phyloP scores from a whole-genome alignment of 1,140 invertebrate genomes.

The Sitophilus oryzae region DNA sequence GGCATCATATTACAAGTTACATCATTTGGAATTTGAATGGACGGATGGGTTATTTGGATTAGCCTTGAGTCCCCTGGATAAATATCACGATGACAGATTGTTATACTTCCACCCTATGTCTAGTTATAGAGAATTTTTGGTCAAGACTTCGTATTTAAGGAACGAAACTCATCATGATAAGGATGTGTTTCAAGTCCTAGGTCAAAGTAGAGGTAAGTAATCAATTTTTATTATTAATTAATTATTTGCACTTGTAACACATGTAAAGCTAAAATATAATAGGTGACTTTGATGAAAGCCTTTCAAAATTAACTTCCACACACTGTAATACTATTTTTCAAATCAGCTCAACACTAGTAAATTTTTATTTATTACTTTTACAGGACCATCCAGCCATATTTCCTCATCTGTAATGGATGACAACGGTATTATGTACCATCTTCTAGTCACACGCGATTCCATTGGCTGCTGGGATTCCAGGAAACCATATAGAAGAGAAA shows the following conservation, averaged over 20 bases:
- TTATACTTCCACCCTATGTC: constrained; percentile 77
- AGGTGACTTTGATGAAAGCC: no score
- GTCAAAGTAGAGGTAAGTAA: constrained; percentile 54
- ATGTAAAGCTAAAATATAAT: no score
- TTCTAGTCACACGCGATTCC: constrained; percentile 64
- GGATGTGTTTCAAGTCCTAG: constrained; percentile 57
- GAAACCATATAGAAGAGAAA: constrained; percentile 59
- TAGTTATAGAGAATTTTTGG: constrained; percentile 67
- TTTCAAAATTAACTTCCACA: no score
- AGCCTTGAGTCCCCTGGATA: constrained; percentile 56
- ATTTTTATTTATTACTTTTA: no score
- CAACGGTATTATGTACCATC: constrained; percentile 71
- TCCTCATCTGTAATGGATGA: constrained; percentile 64
- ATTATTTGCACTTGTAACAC: no score
- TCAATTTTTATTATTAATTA: no score
- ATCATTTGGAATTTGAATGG: constrained; percentile 73
- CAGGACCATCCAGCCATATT: constrained; percentile 52
- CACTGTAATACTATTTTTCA: no score
- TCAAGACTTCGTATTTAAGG: constrained; percentile 57
- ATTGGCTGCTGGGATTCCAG: constrained; percentile 74
- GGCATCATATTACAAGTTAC: constrained; percentile 58
- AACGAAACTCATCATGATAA: constrained; percentile 52
- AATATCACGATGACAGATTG: constrained; percentile 49
- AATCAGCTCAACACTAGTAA: no score
- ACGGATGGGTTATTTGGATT: constrained; percentile 74